phyloP scores from a whole-genome alignment of 1,140 invertebrate species.

The Rhynchophorus ferrugineus region DNA sequence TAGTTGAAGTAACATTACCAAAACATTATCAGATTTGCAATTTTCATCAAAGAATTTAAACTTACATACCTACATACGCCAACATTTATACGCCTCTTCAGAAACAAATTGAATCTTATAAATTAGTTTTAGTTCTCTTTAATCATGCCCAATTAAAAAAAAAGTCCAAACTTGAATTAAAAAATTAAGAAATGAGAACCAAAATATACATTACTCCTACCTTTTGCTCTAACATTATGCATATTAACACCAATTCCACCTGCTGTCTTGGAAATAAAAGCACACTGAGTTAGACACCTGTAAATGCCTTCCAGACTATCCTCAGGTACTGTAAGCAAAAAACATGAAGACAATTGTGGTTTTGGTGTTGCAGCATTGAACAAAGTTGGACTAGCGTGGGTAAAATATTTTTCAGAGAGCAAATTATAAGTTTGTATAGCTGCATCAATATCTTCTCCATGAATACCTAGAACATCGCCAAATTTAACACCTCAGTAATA shows the following conservation, averaged over 20 bases:
- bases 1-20: too few relatives aligned
- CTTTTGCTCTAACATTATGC: conserved; percentile 88
- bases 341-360: conserved; percentile 87
- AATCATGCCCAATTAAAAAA: too few relatives aligned
- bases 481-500: background rate
- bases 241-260: conserved; percentile 96
- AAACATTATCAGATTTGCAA: background rate
- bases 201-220: too few relatives aligned
- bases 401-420: conserved; percentile 93
- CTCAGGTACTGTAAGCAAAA: conserved; percentile 86
- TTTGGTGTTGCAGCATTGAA: background rate
- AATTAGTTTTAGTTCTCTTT: too few relatives aligned
- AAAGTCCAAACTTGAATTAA: too few relatives aligned
- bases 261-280: conserved; percentile 92
- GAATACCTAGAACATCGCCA: conserved; percentile 52
- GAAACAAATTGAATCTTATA: too few relatives aligned
- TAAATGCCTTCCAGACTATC: conserved; percentile 98
- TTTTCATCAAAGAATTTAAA: background rate
- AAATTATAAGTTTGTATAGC: conserved; percentile 97
- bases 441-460: conserved; percentile 85
- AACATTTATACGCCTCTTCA: too few relatives aligned
- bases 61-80: too few relatives aligned
- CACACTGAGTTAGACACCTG: conserved; percentile 87
- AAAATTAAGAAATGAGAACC: too few relatives aligned
- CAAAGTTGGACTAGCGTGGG: conserved; percentile 86